Evolutionary conservation across 2,888 invertebrate genomes (phyloP), one percentile per base, ranked within the genome.

Genomic region (Drosophila dives): DNA sequence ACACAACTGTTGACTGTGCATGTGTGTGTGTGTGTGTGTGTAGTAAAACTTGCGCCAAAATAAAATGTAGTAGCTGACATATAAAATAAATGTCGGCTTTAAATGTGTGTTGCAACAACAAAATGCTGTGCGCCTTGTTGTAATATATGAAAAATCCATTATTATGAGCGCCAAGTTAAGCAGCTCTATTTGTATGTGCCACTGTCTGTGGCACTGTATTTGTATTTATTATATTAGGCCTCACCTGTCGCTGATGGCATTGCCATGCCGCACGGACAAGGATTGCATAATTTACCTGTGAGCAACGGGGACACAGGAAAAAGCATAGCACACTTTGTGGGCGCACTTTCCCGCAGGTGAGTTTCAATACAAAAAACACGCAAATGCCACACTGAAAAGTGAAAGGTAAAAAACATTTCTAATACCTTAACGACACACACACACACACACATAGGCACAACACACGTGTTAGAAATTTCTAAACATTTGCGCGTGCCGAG

Each of bases 221-320:
- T 23, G 38, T 33, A 6, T 33, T 40, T 58, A 40, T 58, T 12
- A 55, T 40, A 36, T 50, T 38, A 29, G 7, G 26, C n/a, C 63
- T 74, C 75, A 84, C 84, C 84, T 84, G 84, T 78, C 87, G 87
- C 81, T 81, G 64, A 15, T 75, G 81, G 80, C 75, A 78, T 34
- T 72, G 76, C 85, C 80, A 68, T 70, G 65, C 81, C 80, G 70
- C 81, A 63, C 56, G 76, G 85, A 77, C 91, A 90, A 90, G 89
- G 92, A 92, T 92, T 92, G 92, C 92, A 92, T 92, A 92, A 92
- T 92, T 92, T 92, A 92, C 92, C 92, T 92, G 92, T 84, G 84
- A 80, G 60, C 82, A 92, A 85, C 91, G 91, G 92, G 92, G 78
- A 75, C 72, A 12, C 92, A 92, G 92, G 66, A 83, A 86, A 68